phyloP scores from a whole-genome alignment of 2,113 vertebrate genomes.

The Tapirus terrestris region DNA sequence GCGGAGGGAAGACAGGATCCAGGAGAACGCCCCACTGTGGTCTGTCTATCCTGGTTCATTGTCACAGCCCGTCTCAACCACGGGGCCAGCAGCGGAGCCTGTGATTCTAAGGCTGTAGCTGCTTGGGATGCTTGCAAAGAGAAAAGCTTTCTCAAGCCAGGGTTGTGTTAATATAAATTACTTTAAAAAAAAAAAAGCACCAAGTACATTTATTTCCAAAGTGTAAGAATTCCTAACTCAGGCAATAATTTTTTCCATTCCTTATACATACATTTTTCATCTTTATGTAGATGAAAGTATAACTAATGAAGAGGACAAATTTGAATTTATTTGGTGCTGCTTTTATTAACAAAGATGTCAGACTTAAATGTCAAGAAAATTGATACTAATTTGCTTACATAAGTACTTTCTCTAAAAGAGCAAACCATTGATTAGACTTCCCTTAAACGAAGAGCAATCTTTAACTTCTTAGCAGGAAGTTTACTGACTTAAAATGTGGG shows the following conservation, averaged over 20 bases:
- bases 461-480: not conserved
- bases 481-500: not conserved
- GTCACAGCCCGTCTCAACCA: fast-evolving
- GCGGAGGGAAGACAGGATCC: not conserved
- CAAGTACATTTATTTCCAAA: not conserved
- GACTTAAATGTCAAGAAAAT: slow-evolving; percentile 3
- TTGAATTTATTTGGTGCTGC: not conserved
- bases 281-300: not conserved
- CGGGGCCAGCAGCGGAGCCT: fast-evolving
- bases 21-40: fast-evolving
- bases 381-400: not conserved
- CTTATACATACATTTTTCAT: not conserved
- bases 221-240: not conserved
- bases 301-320: not conserved
- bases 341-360: slow-evolving; percentile 41
- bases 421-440: slow-evolving; percentile 1
- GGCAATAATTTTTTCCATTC: not conserved
- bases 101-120: fast-evolving
- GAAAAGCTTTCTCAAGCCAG: not conserved
- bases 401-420: not conserved
- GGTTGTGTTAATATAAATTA: not conserved
- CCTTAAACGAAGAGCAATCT: slow-evolving; percentile 46
- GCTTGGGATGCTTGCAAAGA: not conserved
- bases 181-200: not conserved
- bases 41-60: not conserved